Evolutionary conservation across 2,888 invertebrate genomes (phyloP), one percentile per base, ranked within the genome.

Genomic region (Endomychus coccineus): DNA sequence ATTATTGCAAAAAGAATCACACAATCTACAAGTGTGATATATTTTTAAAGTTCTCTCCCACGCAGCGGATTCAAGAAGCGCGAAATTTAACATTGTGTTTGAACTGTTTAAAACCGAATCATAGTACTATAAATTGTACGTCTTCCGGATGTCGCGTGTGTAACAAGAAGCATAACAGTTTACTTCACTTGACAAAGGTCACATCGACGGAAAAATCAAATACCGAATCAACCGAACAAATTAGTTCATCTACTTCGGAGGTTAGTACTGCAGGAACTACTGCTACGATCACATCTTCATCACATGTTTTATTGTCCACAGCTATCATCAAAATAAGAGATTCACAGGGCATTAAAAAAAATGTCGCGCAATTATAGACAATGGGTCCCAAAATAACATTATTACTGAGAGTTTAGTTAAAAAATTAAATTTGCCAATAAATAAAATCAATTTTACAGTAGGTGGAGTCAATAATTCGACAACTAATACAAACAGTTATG

Each of bases 81-180:
- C 24, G 27, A 11, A 16, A 34, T 2, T 16, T 17, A 9, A 23
- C 24, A 17, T 6, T 31, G n/a, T 34, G 34, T 10, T 1, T 16
- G 5, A 34, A 34, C 25, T 34, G 34, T 14, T 34, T 34, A 15
- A 24, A 9, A 25, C 7, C 7, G 27, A 25, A 7, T 25, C 25
- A 34, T 16, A 15, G 12, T 2, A 13, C 14, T 10, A 33, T 16
- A 10, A 5, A 23, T 10, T 33, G 33, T 16, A 23, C 14, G 19
- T 33, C 33, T 9, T 3, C 23, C 1, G 10, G 15, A 14, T 24
- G 33, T 3, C n/a, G 13, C 13, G 16, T 14, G 16, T 33, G 33
- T 16, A 24, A 15, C 16, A 33, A 24, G 14, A 16, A 12, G 15
- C 24, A 33, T 15, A 33, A 24, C 12, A 3, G 16, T 3, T 22